Base-by-base conservation (phyloP, 2,888 invertebrate genomes). In the Drosophila emarginata region DNA sequence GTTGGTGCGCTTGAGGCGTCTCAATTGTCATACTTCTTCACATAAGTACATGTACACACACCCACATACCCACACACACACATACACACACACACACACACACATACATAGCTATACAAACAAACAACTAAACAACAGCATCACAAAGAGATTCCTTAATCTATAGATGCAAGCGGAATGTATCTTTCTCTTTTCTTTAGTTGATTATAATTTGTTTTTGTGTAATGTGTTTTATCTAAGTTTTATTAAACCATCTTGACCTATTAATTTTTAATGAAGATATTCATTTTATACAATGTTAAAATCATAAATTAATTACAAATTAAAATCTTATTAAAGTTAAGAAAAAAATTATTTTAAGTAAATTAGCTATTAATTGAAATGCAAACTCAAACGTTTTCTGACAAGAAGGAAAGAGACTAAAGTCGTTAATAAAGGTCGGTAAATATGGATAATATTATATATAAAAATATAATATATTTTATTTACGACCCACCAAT, bases 21-120 rank as follows among this genome's bases (percentile, higher is more conserved):
- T 68, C 86, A 77, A 87, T 85, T 87, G 83, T 87, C 86, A 79
- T 85, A 64, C 79, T 72, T 72, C 67, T 37, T 9, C 56, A 45
- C 45, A 45, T 18, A 45, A 18, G 18, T 4, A 45, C 45, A 45
- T 21, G 21, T 21, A 45, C 12, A 45, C 11, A 18, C 4, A 45
- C 18, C 18, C 18, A 21, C 12, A 12, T 12, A 11, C 32, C 18
- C 40, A 9, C 11, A 21, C 21, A 66, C 40, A 64, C 72, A 65
- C 69, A 52, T 68, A 76, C 77, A 72, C 64, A 32, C 4, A 26
- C 5, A 26, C 5, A 9, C 26, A 63, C 59, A 68, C 77, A 61
- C 57, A 53, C 58, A 40, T 52, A 36, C 23, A 23, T 23, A 23
- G 2, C 2, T 23, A 23, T 23, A 4, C 4, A 23, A n/a, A 23